These are phyloP conservation scores for Monochamus saltuarius DNA, from an alignment of 1,140 invertebrate genomes.

Conservation along the genomic window DNA sequence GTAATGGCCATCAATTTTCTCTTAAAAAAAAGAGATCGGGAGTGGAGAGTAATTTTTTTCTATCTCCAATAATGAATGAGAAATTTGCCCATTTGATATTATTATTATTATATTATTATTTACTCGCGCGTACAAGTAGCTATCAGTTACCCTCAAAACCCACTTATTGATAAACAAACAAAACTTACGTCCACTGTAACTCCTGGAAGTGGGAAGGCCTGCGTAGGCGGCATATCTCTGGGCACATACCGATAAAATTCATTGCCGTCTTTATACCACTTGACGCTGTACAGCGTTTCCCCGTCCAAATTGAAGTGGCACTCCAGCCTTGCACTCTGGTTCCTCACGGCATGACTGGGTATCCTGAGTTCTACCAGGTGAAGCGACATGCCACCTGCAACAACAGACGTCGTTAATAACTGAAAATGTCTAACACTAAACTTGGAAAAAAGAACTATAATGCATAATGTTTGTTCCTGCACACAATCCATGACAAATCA, in stretches of 20 bases:
- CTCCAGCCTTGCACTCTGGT: constrained; percentile 68
- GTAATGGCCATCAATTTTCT: too few relatives aligned
- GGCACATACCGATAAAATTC: constrained; percentile 85
- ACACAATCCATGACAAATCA: too few relatives aligned
- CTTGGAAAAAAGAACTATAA: too few relatives aligned
- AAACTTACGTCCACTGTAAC: constrained; percentile 79
- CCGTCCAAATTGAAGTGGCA: constrained; percentile 79
- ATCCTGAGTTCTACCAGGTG: constrained; percentile 66
- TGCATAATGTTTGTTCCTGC: too few relatives aligned
- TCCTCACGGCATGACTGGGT: constrained; percentile 67
- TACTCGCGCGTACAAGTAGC: too few relatives aligned
- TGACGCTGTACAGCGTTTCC: constrained; percentile 79
- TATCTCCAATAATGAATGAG: too few relatives aligned
- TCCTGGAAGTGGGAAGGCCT: constrained; percentile 72
- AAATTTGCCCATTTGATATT: too few relatives aligned
- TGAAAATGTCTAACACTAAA: too few relatives aligned
- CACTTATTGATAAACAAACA: not conserved
- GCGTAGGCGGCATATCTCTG: constrained; percentile 68
- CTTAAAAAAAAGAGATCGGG: too few relatives aligned
- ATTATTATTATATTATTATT: too few relatives aligned
- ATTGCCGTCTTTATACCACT: constrained; percentile 86
- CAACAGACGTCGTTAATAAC: constrained; percentile 15
- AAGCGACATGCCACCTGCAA: constrained; percentile 56
- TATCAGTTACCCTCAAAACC: too few relatives aligned
- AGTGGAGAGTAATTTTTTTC: too few relatives aligned